Evolutionary conservation across 2,888 invertebrate genomes (phyloP), one percentile per base, ranked within the genome.

Genomic region (Drosophila atripex): DNA sequence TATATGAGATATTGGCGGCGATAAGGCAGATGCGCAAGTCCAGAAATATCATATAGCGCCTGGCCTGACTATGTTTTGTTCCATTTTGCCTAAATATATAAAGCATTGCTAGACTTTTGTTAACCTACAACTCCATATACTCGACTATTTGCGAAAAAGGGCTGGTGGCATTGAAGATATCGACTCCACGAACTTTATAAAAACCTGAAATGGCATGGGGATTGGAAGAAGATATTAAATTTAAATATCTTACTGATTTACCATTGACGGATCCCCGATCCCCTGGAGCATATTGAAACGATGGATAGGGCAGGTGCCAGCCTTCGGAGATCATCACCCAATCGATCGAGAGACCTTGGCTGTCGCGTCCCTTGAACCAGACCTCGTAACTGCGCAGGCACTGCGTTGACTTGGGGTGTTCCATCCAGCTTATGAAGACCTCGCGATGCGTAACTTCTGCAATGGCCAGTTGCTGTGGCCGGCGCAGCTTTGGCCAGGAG

Each of bases 401-500:
- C 61, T 87, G 78, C 1, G 86, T 82, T 23, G 78, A 69, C 4
- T 78, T 75, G 8, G 78, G 46, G 6, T 78, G 72, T 54, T 93
- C 93, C 47, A 89, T 91, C 93, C 93, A 93, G 59, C 91, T 82
- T 16, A 93, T 77, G 14, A 93, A 76, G 39, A 93, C 91, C 87
- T 93, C 93, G n/a, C 90, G 90, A 30, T 80, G 74, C 1, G 92
- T 92, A 1, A 93, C 88, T 60, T 91, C 89, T 45, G 90, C 86
- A 47, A 91, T 85, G 23, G 88, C 76, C 23, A 93, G 73, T 51
- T 90, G 89, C 9, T 85, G 84, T 5, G 92, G 92, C 59, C 86
- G 79, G 9, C 89, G 89, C 9, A 92, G 90, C 9, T 72, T 72
- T 4, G 76, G 63, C 63, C 78, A 83, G 1, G 86, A 75, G 32